Base-by-base conservation (phyloP, 2,797 vertebrate species). In the Fistularia commersonii region DNA sequence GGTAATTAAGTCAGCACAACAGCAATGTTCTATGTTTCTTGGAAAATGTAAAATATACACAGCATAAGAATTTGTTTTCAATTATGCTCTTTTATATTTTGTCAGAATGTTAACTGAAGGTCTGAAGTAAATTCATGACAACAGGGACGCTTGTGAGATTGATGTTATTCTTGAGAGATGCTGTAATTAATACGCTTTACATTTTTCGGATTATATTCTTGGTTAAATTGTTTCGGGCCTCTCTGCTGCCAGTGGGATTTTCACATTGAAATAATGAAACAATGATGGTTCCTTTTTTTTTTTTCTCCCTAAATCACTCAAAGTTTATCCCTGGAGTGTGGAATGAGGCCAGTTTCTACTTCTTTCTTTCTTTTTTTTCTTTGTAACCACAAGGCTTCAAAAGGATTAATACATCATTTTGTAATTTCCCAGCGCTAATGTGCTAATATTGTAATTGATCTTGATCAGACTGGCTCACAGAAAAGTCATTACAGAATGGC, bases 381-480 rank as follows among this genome's bases (percentile, higher is more conserved):
- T 81, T 50, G 41, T 15, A 51, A 71, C 64, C 71, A 74, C 65
- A 36, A 66, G 68, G 64, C 74, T 77, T 72, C 33, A 53, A 54
- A 79, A 44, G 51, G 79, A 82, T 82, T 76, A 82, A 57, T 66
- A 50, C 43, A 37, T 62, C 52, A 71, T 68, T 65, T 69, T 59
- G 48, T 66, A 56, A 74, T 76, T 79, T 79, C 49, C 74, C 49
- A 69, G 48, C 38, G 53, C 47, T 59, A 79, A 75, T 70, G 56
- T 78, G 51, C 71, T 61, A 48, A 70, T 79, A 73, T 75, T 72
- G 54, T 76, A 64, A 79, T 69, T 78, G 65, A 81, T 82, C 76
- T 77, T 72, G 67, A 74, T 84, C 59, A 41, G 11, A 45, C 63
- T 64, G 43, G 68, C 76, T 73, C 55, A 13, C 40, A 41, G 55